phyloP scores from a whole-genome alignment of 2,888 invertebrate species.

The Sminthurinus aureus region DNA sequence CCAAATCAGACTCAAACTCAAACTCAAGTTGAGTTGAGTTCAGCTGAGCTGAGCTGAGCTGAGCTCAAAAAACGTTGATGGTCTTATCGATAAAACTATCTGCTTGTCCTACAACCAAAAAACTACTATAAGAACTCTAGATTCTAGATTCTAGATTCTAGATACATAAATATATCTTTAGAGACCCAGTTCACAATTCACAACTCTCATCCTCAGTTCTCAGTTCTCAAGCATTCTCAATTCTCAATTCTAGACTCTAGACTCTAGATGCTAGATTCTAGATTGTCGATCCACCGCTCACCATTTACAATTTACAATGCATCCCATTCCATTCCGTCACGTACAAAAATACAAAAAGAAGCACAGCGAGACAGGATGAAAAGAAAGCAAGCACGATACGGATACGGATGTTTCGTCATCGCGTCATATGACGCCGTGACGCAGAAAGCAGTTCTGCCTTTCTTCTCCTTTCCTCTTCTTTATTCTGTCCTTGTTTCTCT shows the following conservation, averaged over 20 bases:
- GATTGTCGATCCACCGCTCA: not conserved
- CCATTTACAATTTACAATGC: too few relatives aligned
- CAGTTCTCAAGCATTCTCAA: not conserved
- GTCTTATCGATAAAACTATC: slow-evolving; percentile 28
- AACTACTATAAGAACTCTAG: too few relatives aligned
- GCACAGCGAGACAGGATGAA: not conserved
- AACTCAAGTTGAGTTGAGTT: not conserved
- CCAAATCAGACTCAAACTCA: too few relatives aligned
- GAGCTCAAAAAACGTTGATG: not conserved
- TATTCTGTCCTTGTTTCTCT: not conserved
- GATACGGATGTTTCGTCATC: not conserved
- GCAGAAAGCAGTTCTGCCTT: too few relatives aligned
- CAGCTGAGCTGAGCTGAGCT: not conserved
- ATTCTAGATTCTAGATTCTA: too few relatives aligned
- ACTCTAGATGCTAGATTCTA: not conserved
- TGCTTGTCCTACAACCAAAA: not conserved
- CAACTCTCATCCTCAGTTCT: not conserved
- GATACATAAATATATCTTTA: not conserved
- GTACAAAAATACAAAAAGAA: not conserved
- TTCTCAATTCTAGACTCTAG: not conserved
- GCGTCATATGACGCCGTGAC: not conserved
- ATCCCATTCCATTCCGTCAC: too few relatives aligned
- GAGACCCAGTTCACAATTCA: not conserved
- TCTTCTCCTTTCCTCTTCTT: not conserved
- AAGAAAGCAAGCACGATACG: not conserved